phyloP scores from a whole-genome alignment of 2,113 vertebrate species.

The Aspiorhynchus laticeps region DNA sequence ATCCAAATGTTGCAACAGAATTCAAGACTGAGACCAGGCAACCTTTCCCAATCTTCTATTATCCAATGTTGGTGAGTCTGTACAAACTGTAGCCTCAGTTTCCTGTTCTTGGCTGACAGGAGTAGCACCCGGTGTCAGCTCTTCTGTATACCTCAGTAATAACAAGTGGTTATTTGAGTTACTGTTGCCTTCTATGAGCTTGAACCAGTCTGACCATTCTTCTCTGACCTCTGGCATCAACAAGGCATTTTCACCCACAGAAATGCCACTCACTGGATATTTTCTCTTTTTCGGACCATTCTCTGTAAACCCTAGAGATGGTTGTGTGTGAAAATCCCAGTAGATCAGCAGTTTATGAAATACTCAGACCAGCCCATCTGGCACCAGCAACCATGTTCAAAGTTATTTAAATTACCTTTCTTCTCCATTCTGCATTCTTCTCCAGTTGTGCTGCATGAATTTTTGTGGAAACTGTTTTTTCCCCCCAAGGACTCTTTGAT shows the following conservation, averaged over 20 bases:
- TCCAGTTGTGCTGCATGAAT: neutral
- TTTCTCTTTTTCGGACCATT: neutral
- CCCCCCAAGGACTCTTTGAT: neutral
- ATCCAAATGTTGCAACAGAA: neutral
- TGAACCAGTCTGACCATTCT: neutral
- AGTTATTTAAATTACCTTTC: too few species aligned
- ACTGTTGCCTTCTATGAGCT: neutral
- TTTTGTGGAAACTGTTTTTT: neutral
- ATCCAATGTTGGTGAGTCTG: neutral
- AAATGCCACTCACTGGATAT: neutral
- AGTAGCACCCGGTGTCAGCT: neutral
- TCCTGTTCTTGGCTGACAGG: neutral
- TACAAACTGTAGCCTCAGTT: neutral
- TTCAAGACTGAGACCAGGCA: neutral
- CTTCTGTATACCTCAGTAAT: neutral
- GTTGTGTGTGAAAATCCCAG: neutral
- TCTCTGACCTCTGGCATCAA: neutral
- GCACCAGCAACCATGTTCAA: too few species aligned
- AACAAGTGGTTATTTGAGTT: neutral
- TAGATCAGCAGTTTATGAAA: neutral
- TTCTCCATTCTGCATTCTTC: too few species aligned
- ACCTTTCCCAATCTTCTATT: neutral
- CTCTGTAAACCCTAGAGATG: neutral
- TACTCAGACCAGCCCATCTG: neutral
- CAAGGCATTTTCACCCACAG: neutral